Conservation (phyloP, 2,113 vertebrate genomes). For the Ranitomeya variabilis region DNA sequence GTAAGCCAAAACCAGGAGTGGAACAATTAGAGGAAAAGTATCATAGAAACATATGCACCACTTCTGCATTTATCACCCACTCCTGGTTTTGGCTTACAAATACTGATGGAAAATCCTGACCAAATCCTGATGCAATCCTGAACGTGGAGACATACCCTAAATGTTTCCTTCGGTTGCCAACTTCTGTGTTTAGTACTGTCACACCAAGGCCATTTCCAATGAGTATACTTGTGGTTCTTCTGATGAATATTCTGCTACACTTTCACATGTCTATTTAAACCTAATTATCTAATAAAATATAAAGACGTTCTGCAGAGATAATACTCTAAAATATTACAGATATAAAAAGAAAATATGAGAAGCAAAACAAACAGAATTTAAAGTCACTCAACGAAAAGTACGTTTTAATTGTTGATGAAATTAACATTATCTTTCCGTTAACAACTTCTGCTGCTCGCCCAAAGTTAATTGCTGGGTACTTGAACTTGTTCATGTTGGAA, state of each 20-base stretch:
- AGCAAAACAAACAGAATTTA: conserved; percentile 3
- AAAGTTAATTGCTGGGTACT: not conserved
- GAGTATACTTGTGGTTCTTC: not conserved
- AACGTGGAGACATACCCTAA: too few relatives aligned
- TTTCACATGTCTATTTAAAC: not conserved
- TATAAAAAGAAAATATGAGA: not conserved
- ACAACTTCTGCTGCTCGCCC: not conserved
- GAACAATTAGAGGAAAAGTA: too few relatives aligned
- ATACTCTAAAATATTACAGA: not conserved
- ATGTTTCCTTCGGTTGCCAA: not conserved
- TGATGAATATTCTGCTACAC: not conserved
- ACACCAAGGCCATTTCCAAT: not conserved
- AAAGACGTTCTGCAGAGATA: not conserved
- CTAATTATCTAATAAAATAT: not conserved
- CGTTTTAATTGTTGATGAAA: not conserved
- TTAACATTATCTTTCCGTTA: not conserved
- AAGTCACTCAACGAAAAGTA: not conserved
- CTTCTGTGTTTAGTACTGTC: not conserved
- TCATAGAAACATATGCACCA: too few relatives aligned
- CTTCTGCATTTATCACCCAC: too few relatives aligned
- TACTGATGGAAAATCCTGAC: too few relatives aligned
- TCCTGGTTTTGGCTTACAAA: too few relatives aligned
- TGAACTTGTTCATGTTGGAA: not conserved
- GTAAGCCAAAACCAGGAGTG: too few relatives aligned
- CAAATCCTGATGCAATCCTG: too few relatives aligned